A percentile compares a stretch with the other conserved stretches of the same genome.
These are phyloP conservation scores for Melanotus villosus DNA, from an alignment of 2,888 invertebrate species.

Conservation along the genomic window DNA sequence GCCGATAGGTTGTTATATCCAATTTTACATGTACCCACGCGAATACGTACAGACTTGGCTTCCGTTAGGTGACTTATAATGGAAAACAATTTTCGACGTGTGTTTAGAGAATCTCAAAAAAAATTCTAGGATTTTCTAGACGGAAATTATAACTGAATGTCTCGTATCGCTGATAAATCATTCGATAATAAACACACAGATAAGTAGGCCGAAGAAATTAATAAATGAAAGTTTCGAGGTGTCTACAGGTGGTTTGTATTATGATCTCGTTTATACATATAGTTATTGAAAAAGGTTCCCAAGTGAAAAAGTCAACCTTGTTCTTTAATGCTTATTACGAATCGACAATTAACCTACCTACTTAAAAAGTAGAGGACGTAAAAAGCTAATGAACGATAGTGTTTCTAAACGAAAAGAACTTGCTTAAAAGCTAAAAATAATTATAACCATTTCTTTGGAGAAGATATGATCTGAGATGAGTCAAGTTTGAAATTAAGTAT, in stretches of 20 bases:
- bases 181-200: too few species aligned
- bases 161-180: too few species aligned
- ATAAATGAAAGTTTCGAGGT: neutral
- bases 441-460: conserved; percentile 42
- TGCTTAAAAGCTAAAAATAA: conserved; percentile 42
- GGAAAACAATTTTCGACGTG: neutral
- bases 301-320: conserved; percentile 16
- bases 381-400: conserved; percentile 23
- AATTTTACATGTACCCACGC: conserved; percentile 16
- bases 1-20: conserved; percentile 18
- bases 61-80: neutral
- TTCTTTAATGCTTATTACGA: conserved; percentile 12
- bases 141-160: too few species aligned
- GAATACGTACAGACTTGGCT: neutral
- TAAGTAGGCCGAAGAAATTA: neutral
- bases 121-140: too few species aligned
- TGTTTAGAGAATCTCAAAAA: too few species aligned
- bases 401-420: conserved; percentile 11
- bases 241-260: neutral
- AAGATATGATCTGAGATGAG: conserved; percentile 51
- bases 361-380: conserved; percentile 1
- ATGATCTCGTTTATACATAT: neutral
- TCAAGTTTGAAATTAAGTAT: conserved; percentile 51
- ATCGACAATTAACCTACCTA: conserved; percentile 15
- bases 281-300: neutral